Evolutionary conservation across 2,888 invertebrate genomes (phyloP), one percentile per base, ranked within the genome.

Genomic region (Laspeyria flexula): DNA sequence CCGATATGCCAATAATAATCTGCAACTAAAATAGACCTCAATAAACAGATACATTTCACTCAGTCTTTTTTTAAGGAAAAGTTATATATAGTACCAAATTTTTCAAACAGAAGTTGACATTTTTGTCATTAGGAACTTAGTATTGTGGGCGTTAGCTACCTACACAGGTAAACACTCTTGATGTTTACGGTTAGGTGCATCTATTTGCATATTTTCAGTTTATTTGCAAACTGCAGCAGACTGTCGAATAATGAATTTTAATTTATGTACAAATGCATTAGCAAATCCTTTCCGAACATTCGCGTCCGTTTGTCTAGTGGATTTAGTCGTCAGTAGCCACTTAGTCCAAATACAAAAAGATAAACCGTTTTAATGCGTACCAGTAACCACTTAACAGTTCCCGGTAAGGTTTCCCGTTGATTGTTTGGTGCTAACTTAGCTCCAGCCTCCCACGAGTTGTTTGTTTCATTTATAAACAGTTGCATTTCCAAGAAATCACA

Each of bases 391-490:
- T 73, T 62, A 58, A 67, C 63, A 67, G 69, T 77, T 79, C 71
- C 58, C 52, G 62, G 76, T 75, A 76, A 52, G 55, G 65, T 69
- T 65, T 66, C 65, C 59, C 65, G 65, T 59, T 67, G 68, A 73
- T 77, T 77, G 73, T 79, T 75, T 68, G 61, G 58, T 64, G 63
- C 67, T 58, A 67, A 69, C 55, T 69, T 65, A 35, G 59, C 55
- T 53, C 55, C 74, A 69, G 73, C 77, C 71, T 73, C 77, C 70
- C 72, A 74, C 68, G 65, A 68, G 63, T 43, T 59, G 70, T 77
- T 75, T 75, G 71, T 71, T 75, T 73, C 70, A 71, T 71, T 71
- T 71, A 71, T 71, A 74, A 75, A 74, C 76, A 73, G 53, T 66
- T 53, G 42, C 52, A 46, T 54, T 84, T 81, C 83, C 67, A 44